These are phyloP conservation scores for Caiman crocodilus DNA, from an alignment of 2,797 vertebrate species.

Conservation along the genomic window DNA sequence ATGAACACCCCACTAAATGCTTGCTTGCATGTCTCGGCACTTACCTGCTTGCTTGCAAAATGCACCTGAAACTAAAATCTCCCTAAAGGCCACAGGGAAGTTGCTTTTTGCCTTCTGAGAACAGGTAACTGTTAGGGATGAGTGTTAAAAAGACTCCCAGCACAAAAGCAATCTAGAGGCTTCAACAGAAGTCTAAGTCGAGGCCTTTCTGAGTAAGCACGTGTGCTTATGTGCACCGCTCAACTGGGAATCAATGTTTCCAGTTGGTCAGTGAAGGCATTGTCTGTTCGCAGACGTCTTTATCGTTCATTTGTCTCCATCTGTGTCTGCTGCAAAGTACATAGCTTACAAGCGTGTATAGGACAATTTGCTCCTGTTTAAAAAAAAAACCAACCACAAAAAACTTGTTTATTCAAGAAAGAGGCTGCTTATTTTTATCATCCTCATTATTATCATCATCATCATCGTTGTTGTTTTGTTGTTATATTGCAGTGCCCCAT, in stretches of 20 bases:
- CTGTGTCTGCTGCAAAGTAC: not conserved
- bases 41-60: no score
- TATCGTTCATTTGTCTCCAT: not conserved
- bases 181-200: not conserved
- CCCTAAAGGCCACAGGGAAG: no score
- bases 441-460: no score
- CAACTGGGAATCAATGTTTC: not conserved
- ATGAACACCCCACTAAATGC: not conserved
- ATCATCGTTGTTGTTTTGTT: no score
- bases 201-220: not conserved
- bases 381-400: not conserved
- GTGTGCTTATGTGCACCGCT: not conserved
- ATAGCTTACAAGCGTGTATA: not conserved
- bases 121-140: no score
- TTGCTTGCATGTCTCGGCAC: not conserved
- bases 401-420: not conserved
- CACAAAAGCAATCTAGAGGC: not conserved
- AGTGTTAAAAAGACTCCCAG: no score
- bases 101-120: no score
- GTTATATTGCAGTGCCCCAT: not conserved
- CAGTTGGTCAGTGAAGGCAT: not conserved
- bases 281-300: not conserved
- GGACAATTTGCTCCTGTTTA: accelerated
- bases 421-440: no score
- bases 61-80: no score